Evolutionary conservation across 2,797 vertebrate species (phyloP).

Genomic region (Dipus sagitta): DNA sequence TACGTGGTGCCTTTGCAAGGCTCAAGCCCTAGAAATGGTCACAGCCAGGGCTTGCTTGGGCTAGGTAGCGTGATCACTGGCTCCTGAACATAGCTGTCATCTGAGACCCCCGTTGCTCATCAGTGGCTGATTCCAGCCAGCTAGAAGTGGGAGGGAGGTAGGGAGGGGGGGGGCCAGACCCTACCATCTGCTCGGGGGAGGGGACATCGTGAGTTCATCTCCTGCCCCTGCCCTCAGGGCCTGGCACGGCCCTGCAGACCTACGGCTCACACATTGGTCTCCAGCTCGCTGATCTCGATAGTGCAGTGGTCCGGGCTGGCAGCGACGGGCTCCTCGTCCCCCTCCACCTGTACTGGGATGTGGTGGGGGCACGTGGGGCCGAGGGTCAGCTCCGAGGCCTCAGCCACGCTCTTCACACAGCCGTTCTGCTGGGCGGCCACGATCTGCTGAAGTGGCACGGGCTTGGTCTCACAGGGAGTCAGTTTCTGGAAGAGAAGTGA

Average conservation of each 20-base stretch:
- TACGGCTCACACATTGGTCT: slow-evolving; percentile 94
- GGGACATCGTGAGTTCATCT: slow-evolving; percentile 18
- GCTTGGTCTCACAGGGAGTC: slow-evolving; percentile 95
- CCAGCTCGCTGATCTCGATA: slow-evolving; percentile 97
- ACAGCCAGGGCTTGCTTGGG: background rate
- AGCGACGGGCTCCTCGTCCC: slow-evolving; percentile 90
- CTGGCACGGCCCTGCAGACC: slow-evolving; percentile 66
- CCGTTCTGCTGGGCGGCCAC: slow-evolving; percentile 96
- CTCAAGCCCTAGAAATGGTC: background rate
- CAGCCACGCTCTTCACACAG: slow-evolving; percentile 92
- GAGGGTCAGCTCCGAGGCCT: slow-evolving; percentile 86
- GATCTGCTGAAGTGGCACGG: slow-evolving; percentile 96
- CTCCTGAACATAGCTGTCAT: accelerated
- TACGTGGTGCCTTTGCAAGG: background rate
- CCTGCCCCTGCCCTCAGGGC: slow-evolving; percentile 67
- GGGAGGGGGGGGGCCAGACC: slow-evolving; percentile 57
- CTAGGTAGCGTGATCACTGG: accelerated
- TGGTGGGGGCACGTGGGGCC: slow-evolving; percentile 93
- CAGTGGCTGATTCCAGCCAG: background rate
- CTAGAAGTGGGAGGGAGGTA: background rate
- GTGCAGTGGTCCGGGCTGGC: slow-evolving; percentile 94
- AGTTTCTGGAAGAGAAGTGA: slow-evolving; percentile 88
- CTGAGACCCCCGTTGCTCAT: background rate
- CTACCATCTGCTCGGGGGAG: slow-evolving; percentile 51
- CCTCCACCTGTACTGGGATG: slow-evolving; percentile 93